phyloP scores from a whole-genome alignment of 2,888 invertebrate genomes.

The Stratiomys singularior region DNA sequence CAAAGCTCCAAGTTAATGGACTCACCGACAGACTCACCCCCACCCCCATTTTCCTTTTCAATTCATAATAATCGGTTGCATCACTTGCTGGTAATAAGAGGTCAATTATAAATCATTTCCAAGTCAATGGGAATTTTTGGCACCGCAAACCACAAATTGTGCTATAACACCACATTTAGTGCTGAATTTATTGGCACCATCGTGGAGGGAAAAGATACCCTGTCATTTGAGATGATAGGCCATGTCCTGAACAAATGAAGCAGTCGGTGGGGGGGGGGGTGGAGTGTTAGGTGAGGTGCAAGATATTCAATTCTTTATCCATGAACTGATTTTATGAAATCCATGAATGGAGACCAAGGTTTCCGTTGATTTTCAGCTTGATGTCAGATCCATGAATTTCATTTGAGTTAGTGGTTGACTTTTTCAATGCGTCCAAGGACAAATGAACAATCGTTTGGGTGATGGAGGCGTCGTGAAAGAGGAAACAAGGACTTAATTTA shows the following conservation, averaged over 20 bases:
- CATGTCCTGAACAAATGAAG: neutral
- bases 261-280: neutral
- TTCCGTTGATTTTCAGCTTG: too few relatives aligned
- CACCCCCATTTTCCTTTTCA: conserved; percentile 10
- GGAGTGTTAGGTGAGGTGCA: neutral
- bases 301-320: conserved; percentile 1
- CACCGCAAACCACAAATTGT: conserved; percentile 50
- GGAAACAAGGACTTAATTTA: too few relatives aligned
- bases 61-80: conserved; percentile 14
- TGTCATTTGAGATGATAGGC: conserved; percentile 24
- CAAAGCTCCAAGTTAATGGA: neutral
- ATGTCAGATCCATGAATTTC: too few relatives aligned
- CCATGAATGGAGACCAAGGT: too few relatives aligned
- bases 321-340: conserved; percentile 17
- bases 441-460: too few relatives aligned
- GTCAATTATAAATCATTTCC: conserved; percentile 52
- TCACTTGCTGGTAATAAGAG: conserved; percentile 47
- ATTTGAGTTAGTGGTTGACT: too few relatives aligned
- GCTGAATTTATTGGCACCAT: conserved; percentile 50
- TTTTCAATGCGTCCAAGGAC: too few relatives aligned
- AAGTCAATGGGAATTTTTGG: conserved; percentile 50
- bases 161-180: conserved; percentile 51
- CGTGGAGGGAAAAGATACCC: neutral
- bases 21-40: neutral
- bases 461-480: too few relatives aligned